Evolutionary conservation across 2,797 vertebrate genomes (phyloP).

Genomic region (Sebastes glaucus): DNA sequence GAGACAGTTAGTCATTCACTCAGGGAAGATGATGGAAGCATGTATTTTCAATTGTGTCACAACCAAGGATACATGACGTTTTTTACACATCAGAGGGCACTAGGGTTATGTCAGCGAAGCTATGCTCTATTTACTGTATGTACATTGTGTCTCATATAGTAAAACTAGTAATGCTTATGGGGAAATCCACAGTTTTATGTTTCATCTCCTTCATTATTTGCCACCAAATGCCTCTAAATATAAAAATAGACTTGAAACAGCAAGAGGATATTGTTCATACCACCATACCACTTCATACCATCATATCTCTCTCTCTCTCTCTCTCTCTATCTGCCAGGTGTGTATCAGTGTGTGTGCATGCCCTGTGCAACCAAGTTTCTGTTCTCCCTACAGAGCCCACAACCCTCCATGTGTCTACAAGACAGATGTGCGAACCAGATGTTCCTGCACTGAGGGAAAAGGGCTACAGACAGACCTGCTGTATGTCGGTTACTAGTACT

Average conservation of each 20-base stretch:
- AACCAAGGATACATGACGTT: not conserved
- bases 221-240: not conserved
- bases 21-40: slow-evolving; percentile 15
- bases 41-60: not conserved
- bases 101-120: not conserved
- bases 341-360: slow-evolving; percentile 14
- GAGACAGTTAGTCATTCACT: slow-evolving; percentile 44
- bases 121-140: not conserved
- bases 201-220: not conserved
- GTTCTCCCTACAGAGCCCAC: slow-evolving; percentile 43
- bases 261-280: not conserved
- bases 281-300: not conserved
- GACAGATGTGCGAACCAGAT: slow-evolving; percentile 78
- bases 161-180: not conserved
- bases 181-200: not conserved
- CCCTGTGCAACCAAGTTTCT: slow-evolving; percentile 39
- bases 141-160: not conserved
- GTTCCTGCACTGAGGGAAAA: slow-evolving; percentile 48
- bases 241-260: not conserved
- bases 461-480: slow-evolving; percentile 33
- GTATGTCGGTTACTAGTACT: slow-evolving; percentile 16
- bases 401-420: slow-evolving; percentile 50
- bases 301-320: not conserved
- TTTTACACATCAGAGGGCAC: not conserved
- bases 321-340: slow-evolving; percentile 41